Conservation (phyloP, 2,113 vertebrate species). For the Pterophyllum scalare region DNA sequence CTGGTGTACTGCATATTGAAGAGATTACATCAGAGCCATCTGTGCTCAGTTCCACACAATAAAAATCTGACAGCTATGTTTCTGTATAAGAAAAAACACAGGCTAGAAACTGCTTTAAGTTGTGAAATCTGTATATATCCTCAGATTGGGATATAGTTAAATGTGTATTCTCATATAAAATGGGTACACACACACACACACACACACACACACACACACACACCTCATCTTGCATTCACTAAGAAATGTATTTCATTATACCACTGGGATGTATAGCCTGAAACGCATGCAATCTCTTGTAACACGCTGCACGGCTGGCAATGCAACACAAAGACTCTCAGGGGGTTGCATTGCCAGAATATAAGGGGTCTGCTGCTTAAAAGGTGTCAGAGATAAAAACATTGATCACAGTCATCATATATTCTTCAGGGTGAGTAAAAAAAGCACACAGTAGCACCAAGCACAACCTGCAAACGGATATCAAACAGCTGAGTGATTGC, state of each 20-base stretch:
- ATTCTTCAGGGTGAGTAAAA: constrained; percentile 57
- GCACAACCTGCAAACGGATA: constrained; percentile 58
- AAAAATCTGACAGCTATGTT: constrained; percentile 66
- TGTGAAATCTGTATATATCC: background rate
- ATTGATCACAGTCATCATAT: constrained; percentile 66
- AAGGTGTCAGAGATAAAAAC: constrained; percentile 60
- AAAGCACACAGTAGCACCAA: constrained; percentile 52
- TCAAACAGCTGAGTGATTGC: constrained; percentile 71
- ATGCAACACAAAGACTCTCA: constrained; percentile 38
- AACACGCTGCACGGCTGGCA: constrained; percentile 40
- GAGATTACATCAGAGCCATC: constrained; percentile 81
- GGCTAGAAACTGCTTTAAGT: constrained; percentile 8
- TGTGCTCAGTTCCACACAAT: constrained; percentile 76
- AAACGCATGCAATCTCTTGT: constrained; percentile 54
- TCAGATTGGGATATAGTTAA: constrained; percentile 9
- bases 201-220: background rate
- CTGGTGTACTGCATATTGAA: constrained; percentile 74
- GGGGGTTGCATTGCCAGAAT: constrained; percentile 44
- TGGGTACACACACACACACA: background rate
- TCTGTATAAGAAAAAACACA: constrained; percentile 59
- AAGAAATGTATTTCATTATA: constrained; percentile 53
- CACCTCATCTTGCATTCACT: constrained; percentile 44
- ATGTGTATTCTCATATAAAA: constrained; percentile 12
- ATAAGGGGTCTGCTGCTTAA: constrained; percentile 52
- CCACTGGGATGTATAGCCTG: constrained; percentile 63